Base-by-base conservation (phyloP, 2,113 vertebrate genomes). In the Myotis brandtii region DNA sequence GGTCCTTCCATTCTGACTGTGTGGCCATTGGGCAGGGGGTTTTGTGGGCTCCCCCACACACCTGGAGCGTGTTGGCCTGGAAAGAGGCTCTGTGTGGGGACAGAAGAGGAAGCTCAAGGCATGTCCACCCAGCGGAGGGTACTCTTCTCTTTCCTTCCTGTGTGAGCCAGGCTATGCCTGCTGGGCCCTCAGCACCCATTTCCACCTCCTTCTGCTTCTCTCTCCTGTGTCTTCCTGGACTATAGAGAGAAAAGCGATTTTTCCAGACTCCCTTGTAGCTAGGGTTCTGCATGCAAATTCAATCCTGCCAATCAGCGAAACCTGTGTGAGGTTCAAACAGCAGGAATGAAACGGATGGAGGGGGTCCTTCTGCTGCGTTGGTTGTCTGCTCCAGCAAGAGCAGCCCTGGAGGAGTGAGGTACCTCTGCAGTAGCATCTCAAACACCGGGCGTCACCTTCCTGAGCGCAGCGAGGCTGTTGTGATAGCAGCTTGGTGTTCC, bases 351-450 rank as follows among this genome's bases (percentile, higher is more conserved):
- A 52, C 0, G 5, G 66, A 84, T 0, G 3, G 72, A 88, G 48
- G 30, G 30, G 17, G 0, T 48, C 32, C 59, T 30, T 56, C 67
- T 23, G 4, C 30, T 34, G 20, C 46, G 9, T 2, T 16, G 23
- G 56, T 9, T 2, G 3, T 72, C 32, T 73, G 40, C 12, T 79
- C 80, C 21, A 83, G 34, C 37, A n/a, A 48, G 18, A 72, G 9
- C 27, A 16, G n/a, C 14, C 14, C 0, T 0, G 18, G 12, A 17
- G 8, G 2, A 17, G 37, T 9, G 4, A 6, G 23, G 14, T 17
- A 9, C 12, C 27, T 62, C 46, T 66, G 34, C 34, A 70, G 66
- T 2, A n/a, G 10, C 66, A 46, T 72, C 54, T 54, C 52, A 40
- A 72, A 32, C 56, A 5, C 13, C 18, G 4, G 70, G 1, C 37